Evolutionary conservation across 2,888 invertebrate species (phyloP).

Genomic region (Hylaea fasciaria): DNA sequence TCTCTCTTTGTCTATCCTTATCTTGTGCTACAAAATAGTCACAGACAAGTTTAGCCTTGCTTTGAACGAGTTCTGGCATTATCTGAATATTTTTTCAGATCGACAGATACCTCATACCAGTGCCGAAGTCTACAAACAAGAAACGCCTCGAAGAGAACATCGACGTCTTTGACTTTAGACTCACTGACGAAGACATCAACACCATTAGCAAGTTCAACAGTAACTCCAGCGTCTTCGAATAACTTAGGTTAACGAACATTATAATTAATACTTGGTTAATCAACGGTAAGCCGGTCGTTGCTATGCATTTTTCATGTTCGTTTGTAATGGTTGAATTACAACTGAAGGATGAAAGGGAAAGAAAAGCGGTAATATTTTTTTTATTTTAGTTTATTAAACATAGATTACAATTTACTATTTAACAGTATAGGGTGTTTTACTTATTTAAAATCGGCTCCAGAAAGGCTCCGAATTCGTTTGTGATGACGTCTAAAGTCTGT

Average conservation of each 20-base stretch:
- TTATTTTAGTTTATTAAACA: background rate
- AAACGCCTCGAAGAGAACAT: constrained; percentile 82
- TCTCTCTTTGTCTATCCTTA: too few relatives aligned
- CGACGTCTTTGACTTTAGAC: constrained; percentile 83
- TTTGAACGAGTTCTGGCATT: too few relatives aligned
- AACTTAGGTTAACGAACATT: constrained; percentile 4
- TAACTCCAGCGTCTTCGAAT: constrained; percentile 54
- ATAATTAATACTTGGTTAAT: too few relatives aligned
- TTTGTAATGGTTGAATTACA: too few relatives aligned
- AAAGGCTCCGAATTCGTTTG: background rate
- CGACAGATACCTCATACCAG: constrained; percentile 80
- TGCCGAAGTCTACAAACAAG: constrained; percentile 85
- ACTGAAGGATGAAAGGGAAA: too few relatives aligned
- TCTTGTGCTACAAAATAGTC: too few relatives aligned
- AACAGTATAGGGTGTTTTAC: constrained; percentile 2
- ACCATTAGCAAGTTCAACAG: constrained; percentile 78
- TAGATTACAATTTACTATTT: constrained; percentile 7
- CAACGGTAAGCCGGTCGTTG: too few relatives aligned
- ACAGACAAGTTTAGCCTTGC: too few relatives aligned
- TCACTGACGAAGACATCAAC: constrained; percentile 78
- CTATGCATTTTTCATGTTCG: too few relatives aligned
- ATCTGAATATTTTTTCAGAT: constrained; percentile 70
- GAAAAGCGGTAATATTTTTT: too few relatives aligned
- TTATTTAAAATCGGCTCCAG: constrained; percentile 30
- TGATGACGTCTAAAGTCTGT: too few relatives aligned